Evolutionary conservation across 2,113 vertebrate species (phyloP), one percentile per base, ranked within the genome.

Genomic region (Sarotherodon lohbergeri): DNA sequence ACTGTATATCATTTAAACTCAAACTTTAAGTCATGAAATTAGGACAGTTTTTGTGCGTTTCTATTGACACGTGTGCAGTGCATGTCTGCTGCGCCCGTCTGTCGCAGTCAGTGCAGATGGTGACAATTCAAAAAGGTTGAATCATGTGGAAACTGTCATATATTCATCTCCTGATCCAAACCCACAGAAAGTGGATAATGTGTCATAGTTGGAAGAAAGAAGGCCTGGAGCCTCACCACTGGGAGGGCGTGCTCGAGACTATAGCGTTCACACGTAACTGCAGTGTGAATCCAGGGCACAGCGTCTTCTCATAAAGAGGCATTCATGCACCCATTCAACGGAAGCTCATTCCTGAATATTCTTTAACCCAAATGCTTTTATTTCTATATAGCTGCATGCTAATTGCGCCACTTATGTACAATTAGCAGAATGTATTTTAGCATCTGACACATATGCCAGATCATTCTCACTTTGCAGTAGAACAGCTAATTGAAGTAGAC

Each of bases 51-150:
- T n/a, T 86, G 83, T 86, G 41, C 1, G 14, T 29, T 48, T 73
- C 83, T 39, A 0, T 80, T 63, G 29, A 24, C 84, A 39, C 84
- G 55, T 82, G 79, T 84, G 17, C 83, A 41, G 46, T 29, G 11
- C 34, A 61, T 76, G 55, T 87, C 85, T 83, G 80, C 9, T 16
- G 68, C 34, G n/a, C 52, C 86, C 79, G 84, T 92, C 84, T 92
- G 87, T 83, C 50, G 52, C 80, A 12, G 81, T 84, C 48, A 80
- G 73, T 83, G 43, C 87, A 86, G 73, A 91, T 88, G 81, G 76
- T 84, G 48, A 82, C 76, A 82, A 55, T 91, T 86, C 80, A 39
- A 79, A 89, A 24, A 79, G 43, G 83, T 22, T 81, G 52, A 87
- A 79, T 89, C 27, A 16, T 57, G 80, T 56, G 22, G 24, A 89